Evolutionary conservation across 2,888 invertebrate genomes (phyloP).

Genomic region (Lithophane leautieri): DNA sequence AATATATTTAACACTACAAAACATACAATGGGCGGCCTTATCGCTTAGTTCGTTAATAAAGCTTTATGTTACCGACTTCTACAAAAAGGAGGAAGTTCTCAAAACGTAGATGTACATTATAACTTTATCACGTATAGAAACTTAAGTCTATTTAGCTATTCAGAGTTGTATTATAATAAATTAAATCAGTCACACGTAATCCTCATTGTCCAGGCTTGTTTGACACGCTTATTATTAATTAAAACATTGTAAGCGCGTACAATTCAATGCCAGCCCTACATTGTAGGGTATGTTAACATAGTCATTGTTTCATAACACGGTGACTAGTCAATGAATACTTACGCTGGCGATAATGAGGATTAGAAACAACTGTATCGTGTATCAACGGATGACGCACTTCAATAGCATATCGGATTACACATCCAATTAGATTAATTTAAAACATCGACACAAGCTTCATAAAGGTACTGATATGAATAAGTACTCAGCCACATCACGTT

Average conservation of each 20-base stretch:
- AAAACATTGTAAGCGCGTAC: constrained; percentile 50
- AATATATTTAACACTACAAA: no score
- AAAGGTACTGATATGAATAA: constrained; percentile 1
- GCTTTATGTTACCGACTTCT: no score
- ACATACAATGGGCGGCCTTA: no score
- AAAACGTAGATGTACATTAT: not conserved
- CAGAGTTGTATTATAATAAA: constrained; percentile 36
- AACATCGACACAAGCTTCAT: constrained; percentile 33
- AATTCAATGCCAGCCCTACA: constrained; percentile 53
- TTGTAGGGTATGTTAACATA: constrained; percentile 58
- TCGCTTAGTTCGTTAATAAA: no score
- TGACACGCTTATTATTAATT: constrained; percentile 55
- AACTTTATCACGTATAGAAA: not conserved
- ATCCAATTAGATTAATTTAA: constrained; percentile 50
- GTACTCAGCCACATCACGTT: not conserved
- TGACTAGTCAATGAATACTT: constrained; percentile 54
- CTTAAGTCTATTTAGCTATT: not conserved
- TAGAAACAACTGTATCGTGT: constrained; percentile 46
- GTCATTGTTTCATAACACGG: constrained; percentile 64
- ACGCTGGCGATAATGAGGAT: constrained; percentile 55
- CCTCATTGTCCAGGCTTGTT: constrained; percentile 45
- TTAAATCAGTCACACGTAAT: constrained; percentile 50
- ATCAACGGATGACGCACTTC: constrained; percentile 43
- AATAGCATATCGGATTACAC: constrained; percentile 46
- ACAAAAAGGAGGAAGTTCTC: not conserved